These are phyloP conservation scores for Thunnus maccoyii DNA, from an alignment of 2,113 vertebrate genomes.

Conservation along the genomic window DNA sequence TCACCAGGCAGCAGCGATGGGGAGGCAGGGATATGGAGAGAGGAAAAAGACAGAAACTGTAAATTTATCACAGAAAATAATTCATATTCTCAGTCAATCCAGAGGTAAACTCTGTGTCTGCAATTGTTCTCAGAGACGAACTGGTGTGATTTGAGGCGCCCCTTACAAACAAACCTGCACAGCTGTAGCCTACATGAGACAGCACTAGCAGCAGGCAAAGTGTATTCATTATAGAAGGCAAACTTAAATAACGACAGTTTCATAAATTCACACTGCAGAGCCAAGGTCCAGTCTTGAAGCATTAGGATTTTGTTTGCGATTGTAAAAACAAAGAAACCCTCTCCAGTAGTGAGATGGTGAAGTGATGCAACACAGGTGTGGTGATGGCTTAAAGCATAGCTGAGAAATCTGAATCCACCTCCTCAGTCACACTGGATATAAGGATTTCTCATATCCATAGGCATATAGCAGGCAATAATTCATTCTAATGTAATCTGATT, in stretches of 20 bases:
- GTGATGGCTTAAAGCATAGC: not conserved
- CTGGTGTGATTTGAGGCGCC: not conserved
- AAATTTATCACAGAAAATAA: constrained; percentile 33
- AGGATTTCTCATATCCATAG: not conserved
- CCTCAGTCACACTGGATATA: not conserved
- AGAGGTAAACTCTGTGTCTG: constrained; percentile 5
- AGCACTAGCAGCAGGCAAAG: not conserved
- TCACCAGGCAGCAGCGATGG: constrained; percentile 15
- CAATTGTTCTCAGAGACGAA: constrained; percentile 37
- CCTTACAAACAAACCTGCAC: not conserved
- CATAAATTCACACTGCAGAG: constrained; percentile 14
- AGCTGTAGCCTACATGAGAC: not conserved
- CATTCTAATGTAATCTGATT: too few relatives aligned
- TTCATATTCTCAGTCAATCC: constrained; percentile 10
- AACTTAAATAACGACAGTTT: not conserved
- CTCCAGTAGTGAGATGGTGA: not conserved
- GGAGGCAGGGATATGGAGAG: constrained; percentile 20
- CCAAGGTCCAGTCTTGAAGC: not conserved
- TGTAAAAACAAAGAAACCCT: not conserved
- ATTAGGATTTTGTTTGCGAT: not conserved
- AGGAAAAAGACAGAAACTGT: constrained; percentile 35
- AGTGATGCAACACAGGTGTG: not conserved
- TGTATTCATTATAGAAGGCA: not conserved
- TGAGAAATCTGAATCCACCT: not conserved
- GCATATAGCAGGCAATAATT: too few relatives aligned